Evolutionary conservation across 2,797 vertebrate species (phyloP), one percentile per base, ranked within the genome.

Genomic region (Acipenser ruthenus): DNA sequence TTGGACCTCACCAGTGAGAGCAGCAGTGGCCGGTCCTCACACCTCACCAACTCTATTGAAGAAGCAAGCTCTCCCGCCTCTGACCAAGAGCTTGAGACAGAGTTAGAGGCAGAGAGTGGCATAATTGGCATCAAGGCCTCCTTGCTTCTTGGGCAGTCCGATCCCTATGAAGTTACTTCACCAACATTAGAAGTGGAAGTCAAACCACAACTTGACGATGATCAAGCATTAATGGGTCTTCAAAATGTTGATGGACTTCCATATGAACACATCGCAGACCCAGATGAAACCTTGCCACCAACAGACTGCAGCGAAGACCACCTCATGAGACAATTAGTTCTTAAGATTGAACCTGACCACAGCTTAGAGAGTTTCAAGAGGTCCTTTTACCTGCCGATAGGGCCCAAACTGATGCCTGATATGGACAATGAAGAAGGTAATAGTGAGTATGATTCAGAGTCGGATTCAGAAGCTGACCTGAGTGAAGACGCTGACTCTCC

Each of bases 1-100:
- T 83, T 98, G 64, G 96, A 97, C 77, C 80, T 98, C 67, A 97
- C 93, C 68, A 98, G 94, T 11, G 95, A 95, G 18, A 95, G 93
- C 70, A 96, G 93, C 87, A 97, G 95, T 1, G 96, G 96, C 65
- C 86, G 95, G 60, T 98, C 96, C 0, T 99, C 96, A 12, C 95
- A 98, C 80, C 93, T 99, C 74, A 98, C 96, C 76, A 98, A 98
- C 83, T 99, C 96, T 67, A 98, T 98, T 6, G 96, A 99, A 74
- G 96, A 99, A 78, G 95, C 96, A 64, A 98, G 96, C 1, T 98
- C 96, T 0, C 95, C 96, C 0, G 89, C 93, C 58, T 97, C 96
- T 0, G 95, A 97, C 79, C 94, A 90, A 0, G 96, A 97, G 74
- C 80, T 93, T 53, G 93, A 94, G 70, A 85, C 87, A 0, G 92